phyloP scores from a whole-genome alignment of 1,140 invertebrate genomes.

The Caenorhabditis latens region DNA sequence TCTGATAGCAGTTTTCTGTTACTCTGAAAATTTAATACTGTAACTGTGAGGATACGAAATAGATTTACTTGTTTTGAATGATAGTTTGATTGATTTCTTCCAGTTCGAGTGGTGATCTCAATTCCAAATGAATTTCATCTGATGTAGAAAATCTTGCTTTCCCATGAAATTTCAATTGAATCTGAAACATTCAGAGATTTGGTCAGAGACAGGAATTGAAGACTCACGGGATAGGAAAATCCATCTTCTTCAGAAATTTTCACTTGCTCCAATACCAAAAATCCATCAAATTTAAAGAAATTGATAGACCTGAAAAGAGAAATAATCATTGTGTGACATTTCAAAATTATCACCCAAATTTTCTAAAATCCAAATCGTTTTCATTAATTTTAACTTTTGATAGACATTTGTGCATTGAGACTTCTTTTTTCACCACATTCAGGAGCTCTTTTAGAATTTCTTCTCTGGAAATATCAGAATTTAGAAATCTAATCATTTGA shows the following conservation, averaged over 20 bases:
- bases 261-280: neutral
- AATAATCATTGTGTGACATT: neutral
- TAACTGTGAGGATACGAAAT: too few relatives aligned
- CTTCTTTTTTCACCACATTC: neutral
- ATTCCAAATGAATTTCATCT: neutral
- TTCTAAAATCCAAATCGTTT: neutral
- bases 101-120: neutral
- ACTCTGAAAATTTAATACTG: neutral
- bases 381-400: neutral
- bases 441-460: neutral
- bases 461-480: neutral
- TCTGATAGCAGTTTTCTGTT: neutral
- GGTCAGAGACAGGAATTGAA: neutral
- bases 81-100: neutral
- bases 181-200: neutral
- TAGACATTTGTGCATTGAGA: neutral
- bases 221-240: neutral
- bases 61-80: too few relatives aligned
- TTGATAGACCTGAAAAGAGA: neutral
- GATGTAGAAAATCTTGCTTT: neutral
- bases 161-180: neutral
- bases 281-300: conserved; percentile 10
- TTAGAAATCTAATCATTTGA: neutral
- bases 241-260: neutral
- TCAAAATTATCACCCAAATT: neutral